Evolutionary conservation across 2,888 invertebrate genomes (phyloP).

Genomic region (Didymodactylos carnosus): DNA sequence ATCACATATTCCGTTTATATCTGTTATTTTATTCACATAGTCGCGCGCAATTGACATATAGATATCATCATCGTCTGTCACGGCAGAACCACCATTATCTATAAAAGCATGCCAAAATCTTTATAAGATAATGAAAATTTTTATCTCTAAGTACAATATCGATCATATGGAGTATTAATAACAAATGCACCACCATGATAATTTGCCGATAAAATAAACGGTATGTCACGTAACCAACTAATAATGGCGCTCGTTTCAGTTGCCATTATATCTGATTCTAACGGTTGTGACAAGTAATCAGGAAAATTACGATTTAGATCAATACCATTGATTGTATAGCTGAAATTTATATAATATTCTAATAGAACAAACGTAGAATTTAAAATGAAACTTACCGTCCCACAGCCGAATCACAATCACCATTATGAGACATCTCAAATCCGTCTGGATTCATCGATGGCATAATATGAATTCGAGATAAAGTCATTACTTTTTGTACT

Average conservation of each 20-base stretch:
- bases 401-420: constrained; percentile 18
- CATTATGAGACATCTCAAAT: constrained; percentile 20
- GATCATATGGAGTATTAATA: constrained; percentile 89
- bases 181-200: constrained; percentile 77
- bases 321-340: constrained; percentile 41
- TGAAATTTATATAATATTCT: background rate
- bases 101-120: background rate
- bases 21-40: constrained; percentile 61
- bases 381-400: constrained; percentile 1
- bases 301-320: constrained; percentile 90
- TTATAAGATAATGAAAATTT: background rate
- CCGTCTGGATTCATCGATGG: constrained; percentile 34
- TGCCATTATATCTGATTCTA: background rate
- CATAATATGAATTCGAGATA: constrained; percentile 27
- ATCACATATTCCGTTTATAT: constrained; percentile 12
- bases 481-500: constrained; percentile 22
- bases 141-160: constrained; percentile 30
- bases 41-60: constrained; percentile 56
- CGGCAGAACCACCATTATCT: no score
- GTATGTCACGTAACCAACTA: constrained; percentile 75
- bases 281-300: constrained; percentile 64
- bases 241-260: constrained; percentile 71
- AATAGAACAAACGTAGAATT: no score
- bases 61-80: constrained; percentile 47
- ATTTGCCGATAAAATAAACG: constrained; percentile 78